These are phyloP conservation scores for Steinernema carpocapsae DNA, from an alignment of 2,888 invertebrate genomes.

Conservation along the genomic window DNA sequence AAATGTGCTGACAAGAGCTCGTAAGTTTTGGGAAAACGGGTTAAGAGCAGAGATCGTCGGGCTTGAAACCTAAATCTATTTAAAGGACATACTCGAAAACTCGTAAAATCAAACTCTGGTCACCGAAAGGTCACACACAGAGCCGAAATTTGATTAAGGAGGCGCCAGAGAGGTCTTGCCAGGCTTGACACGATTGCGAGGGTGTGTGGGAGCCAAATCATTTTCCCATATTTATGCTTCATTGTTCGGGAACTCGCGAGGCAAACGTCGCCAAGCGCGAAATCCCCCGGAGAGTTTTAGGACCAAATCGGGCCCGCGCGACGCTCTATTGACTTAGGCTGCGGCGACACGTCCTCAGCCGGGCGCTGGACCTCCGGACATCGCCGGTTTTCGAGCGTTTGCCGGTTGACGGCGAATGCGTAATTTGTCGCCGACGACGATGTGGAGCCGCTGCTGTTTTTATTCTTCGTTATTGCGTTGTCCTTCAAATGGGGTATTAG, in stretches of 20 bases:
- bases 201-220: constrained; percentile 12
- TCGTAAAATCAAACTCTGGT: too few relatives aligned
- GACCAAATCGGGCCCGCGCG: not conserved
- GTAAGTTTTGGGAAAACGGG: constrained; percentile 43
- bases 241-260: too few relatives aligned
- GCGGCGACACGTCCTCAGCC: too few relatives aligned
- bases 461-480: constrained; percentile 19
- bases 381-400: too few relatives aligned
- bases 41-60: too few relatives aligned
- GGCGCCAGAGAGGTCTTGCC: too few relatives aligned
- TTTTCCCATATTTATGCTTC: not conserved
- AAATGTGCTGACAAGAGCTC: constrained; percentile 59
- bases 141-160: not conserved
- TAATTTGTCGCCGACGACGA: not conserved
- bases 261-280: too few relatives aligned
- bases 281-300: not conserved
- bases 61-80: too few relatives aligned
- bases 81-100: too few relatives aligned
- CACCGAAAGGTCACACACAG: not conserved
- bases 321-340: constrained; percentile 9
- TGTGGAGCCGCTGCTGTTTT: not conserved
- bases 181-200: not conserved
- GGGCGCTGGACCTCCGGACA: too few relatives aligned
- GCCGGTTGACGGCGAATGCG: not conserved
- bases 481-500: constrained; percentile 7